Conservation (phyloP, 2,113 vertebrate genomes). For the Guaruba guarouba region DNA sequence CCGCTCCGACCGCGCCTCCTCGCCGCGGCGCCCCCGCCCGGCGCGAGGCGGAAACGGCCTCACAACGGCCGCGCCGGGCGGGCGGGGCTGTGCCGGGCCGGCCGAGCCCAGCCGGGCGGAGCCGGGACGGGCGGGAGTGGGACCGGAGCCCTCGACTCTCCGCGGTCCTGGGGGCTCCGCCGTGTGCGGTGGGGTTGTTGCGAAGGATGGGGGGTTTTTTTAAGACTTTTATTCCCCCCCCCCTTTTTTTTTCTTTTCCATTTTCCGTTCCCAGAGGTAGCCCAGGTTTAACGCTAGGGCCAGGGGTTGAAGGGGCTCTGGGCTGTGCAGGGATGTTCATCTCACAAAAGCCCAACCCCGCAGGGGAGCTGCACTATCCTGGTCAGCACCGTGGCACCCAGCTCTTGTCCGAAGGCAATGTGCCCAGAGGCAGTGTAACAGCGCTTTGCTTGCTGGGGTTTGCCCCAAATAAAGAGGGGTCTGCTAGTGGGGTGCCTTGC, state of each 20-base stretch:
- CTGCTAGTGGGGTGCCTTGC: fast-evolving
- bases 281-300: neutral
- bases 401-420: fast-evolving
- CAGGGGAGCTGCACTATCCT: fast-evolving
- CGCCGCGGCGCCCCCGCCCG: constrained; percentile 70
- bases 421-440: fast-evolving
- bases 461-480: fast-evolving
- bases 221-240: no score
- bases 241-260: fast-evolving
- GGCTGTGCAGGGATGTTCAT: neutral
- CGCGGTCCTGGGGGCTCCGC: neutral
- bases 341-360: fast-evolving
- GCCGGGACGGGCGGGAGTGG: neutral
- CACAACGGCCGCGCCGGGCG: neutral
- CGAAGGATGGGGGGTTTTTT: fast-evolving
- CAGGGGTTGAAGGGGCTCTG: neutral
- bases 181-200: fast-evolving
- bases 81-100: neutral
- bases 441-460: fast-evolving
- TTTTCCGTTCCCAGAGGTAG: neutral
- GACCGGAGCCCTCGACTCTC: fast-evolving
- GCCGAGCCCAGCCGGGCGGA: neutral
- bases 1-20: constrained; percentile 21
- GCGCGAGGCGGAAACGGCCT: neutral
- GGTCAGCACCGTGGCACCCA: fast-evolving